Percentiles rank a stretch among this genome's conserved stretches.
These are phyloP conservation scores for Gulo gulo DNA, from an alignment of 2,113 vertebrate species.

Conservation along the genomic window DNA sequence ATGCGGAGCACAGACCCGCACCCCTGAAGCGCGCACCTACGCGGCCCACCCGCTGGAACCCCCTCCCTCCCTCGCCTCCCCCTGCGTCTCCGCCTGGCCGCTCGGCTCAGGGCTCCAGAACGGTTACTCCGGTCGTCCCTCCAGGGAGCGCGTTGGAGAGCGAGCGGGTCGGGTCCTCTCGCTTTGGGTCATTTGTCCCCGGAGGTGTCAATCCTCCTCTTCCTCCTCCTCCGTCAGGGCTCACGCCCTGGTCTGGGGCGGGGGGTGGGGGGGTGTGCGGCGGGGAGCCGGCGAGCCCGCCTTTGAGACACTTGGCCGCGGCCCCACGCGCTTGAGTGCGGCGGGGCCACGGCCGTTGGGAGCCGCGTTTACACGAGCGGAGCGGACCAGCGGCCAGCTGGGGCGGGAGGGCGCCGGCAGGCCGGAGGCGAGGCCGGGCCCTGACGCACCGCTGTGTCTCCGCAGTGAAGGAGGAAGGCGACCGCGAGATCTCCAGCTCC, in stretches of 20 bases:
- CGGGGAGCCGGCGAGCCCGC: neutral
- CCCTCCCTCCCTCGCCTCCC: no score
- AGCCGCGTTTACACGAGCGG: neutral
- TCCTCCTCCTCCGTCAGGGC: neutral
- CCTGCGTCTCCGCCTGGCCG: rapidly evolving
- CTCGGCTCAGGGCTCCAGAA: rapidly evolving
- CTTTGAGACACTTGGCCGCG: rapidly evolving
- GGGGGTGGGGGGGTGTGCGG: no score
- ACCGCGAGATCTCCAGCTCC: conserved; percentile 98
- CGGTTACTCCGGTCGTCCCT: neutral
- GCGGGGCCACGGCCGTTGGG: neutral
- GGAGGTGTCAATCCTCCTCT: neutral
- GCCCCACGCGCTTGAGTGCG: neutral
- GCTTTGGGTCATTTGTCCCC: neutral
- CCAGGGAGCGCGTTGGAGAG: neutral
- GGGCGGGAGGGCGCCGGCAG: neutral
- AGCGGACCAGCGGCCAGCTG: rapidly evolving
- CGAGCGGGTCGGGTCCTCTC: neutral
- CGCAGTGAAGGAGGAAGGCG: conserved; percentile 97
- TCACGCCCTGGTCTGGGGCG: no score
- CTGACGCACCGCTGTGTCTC: conserved; percentile 23
- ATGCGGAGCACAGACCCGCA: neutral
- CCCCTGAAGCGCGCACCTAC: rapidly evolving
- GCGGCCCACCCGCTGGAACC: no score
- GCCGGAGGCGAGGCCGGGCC: neutral